phyloP scores from a whole-genome alignment of 1,140 invertebrate genomes.

The Pantala flavescens region DNA sequence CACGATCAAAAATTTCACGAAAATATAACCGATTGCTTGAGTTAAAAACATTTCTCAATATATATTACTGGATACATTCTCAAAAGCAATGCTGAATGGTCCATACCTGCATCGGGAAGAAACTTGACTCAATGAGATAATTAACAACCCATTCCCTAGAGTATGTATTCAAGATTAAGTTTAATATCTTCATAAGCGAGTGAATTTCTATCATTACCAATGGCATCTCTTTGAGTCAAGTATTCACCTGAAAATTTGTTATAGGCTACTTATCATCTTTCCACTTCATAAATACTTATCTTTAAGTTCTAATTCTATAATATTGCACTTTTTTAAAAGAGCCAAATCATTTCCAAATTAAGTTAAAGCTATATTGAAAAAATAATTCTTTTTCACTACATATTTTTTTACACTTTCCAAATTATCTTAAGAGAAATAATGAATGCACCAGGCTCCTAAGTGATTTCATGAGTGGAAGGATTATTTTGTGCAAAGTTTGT shows the following conservation, averaged over 20 bases:
- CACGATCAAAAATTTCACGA: too few species aligned
- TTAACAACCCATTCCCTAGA: neutral
- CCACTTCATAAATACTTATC: constrained; percentile 9
- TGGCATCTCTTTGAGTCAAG: constrained; percentile 2
- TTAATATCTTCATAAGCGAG: neutral
- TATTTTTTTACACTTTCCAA: too few species aligned
- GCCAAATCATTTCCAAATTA: neutral
- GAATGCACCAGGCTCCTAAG: too few species aligned
- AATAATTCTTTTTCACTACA: neutral
- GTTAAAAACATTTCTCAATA: too few species aligned
- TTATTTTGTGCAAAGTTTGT: too few species aligned
- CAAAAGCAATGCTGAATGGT: neutral
- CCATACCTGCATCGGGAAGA: neutral
- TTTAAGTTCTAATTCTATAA: constrained; percentile 1
- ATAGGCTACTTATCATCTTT: constrained; percentile 33
- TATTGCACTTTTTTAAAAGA: neutral
- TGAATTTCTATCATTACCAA: neutral
- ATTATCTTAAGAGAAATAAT: too few species aligned
- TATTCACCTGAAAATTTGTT: constrained; percentile 49
- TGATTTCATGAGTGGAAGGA: too few species aligned
- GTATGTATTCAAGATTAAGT: neutral
- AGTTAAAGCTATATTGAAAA: neutral
- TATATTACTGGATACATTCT: too few species aligned
- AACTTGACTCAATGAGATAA: constrained; percentile 2
- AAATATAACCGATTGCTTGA: too few species aligned